These are phyloP conservation scores for Baccha elongata DNA, from an alignment of 2,888 invertebrate genomes.

Conservation along the genomic window DNA sequence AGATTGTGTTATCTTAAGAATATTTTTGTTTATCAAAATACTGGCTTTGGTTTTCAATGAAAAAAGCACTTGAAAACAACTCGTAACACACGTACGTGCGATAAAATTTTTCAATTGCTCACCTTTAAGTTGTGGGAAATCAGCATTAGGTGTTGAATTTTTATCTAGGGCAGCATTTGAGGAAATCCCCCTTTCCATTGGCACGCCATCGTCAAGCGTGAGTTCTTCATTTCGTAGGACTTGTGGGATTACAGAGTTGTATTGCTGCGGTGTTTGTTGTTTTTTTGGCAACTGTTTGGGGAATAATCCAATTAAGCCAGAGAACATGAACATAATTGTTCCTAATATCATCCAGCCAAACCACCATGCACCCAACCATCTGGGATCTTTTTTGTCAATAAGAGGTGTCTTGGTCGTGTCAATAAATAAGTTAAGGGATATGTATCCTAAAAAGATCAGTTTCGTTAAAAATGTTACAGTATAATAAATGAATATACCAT, in stretches of 20 bases:
- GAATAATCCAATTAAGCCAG: conserved; percentile 86
- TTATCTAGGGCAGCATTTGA: conserved; percentile 78
- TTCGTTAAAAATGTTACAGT: background rate
- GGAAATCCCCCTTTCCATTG: conserved; percentile 77
- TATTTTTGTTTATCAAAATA: background rate
- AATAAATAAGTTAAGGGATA: conserved; percentile 84
- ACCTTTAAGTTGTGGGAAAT: conserved; percentile 82
- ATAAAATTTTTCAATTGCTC: conserved; percentile 17
- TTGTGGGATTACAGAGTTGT: conserved; percentile 79
- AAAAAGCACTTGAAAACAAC: conserved; percentile 7
- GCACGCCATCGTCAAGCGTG: conserved; percentile 76
- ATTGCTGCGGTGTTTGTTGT: conserved; percentile 69
- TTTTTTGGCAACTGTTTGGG: conserved; percentile 83
- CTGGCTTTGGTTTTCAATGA: background rate
- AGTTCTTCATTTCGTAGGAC: conserved; percentile 78
- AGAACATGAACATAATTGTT: conserved; percentile 84
- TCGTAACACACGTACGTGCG: background rate
- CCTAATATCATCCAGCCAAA: conserved; percentile 85
- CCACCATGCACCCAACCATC: conserved; percentile 91
- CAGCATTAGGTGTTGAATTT: conserved; percentile 75
- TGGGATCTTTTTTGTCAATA: conserved; percentile 85
- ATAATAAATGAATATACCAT: background rate
- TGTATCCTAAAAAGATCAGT: conserved; percentile 76
- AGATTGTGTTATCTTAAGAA: background rate
- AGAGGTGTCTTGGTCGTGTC: conserved; percentile 85